Evolutionary conservation across 2,888 invertebrate genomes (phyloP).

Genomic region (Pharmacophagus antenor): DNA sequence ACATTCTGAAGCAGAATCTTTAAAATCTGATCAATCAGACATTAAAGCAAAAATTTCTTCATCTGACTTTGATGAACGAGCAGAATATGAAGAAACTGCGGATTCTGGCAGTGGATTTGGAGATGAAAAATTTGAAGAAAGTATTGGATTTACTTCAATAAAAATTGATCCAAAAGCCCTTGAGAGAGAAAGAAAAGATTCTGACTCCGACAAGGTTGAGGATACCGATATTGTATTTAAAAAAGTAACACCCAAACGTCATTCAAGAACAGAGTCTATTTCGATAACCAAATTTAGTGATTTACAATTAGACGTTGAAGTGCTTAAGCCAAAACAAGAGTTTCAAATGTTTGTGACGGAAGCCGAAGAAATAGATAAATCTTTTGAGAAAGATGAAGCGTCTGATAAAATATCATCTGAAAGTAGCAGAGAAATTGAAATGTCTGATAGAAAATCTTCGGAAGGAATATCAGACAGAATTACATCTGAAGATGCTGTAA

Average conservation of each 20-base stretch:
- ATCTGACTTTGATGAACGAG: conserved; percentile 75
- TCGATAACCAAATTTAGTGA: conserved; percentile 71
- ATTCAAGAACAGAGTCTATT: conserved; percentile 72
- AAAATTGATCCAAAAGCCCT: conserved; percentile 57
- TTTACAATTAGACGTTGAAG: conserved; percentile 55
- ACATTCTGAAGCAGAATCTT: conserved; percentile 76
- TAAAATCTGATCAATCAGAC: conserved; percentile 77
- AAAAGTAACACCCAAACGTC: conserved; percentile 71
- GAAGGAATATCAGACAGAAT: conserved; percentile 77
- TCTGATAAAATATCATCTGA: conserved; percentile 79
- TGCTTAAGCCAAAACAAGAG: conserved; percentile 61
- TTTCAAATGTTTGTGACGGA: conserved; percentile 75
- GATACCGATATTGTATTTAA: conserved; percentile 67
- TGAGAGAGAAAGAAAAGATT: conserved; percentile 63
- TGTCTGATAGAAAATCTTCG: conserved; percentile 75
- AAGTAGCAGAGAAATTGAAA: conserved; percentile 75
- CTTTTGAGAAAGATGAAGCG: conserved; percentile 69
- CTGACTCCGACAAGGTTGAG: conserved; percentile 57
- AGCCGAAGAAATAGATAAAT: conserved; percentile 70
- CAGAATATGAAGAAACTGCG: conserved; percentile 72
- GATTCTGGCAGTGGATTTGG: conserved; percentile 78
- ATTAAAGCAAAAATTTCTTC: conserved; percentile 72
- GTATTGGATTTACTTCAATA: conserved; percentile 68
- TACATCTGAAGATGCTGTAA: conserved; percentile 77
- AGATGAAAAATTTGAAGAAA: conserved; percentile 76